A percentile compares a stretch with the other conserved stretches of the same genome.
Evolutionary conservation across 1,140 invertebrate genomes (phyloP).

Genomic region (Listronotus bonariensis): DNA sequence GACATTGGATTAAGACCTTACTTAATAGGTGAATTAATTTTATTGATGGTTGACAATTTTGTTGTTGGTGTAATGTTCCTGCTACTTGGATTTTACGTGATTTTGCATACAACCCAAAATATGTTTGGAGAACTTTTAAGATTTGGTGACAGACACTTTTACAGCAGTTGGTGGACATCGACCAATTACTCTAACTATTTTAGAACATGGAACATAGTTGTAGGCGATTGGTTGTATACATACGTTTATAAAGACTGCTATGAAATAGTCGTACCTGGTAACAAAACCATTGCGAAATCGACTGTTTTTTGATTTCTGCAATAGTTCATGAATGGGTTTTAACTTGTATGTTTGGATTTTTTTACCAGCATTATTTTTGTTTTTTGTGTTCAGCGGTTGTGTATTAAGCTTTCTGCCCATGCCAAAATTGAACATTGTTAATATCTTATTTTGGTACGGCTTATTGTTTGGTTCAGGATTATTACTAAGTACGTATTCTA

Average conservation of each 20-base stretch:
- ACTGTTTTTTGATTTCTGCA: constrained; percentile 61
- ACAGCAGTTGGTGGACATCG: constrained; percentile 95
- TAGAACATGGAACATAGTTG: constrained; percentile 91
- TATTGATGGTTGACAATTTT: constrained; percentile 69
- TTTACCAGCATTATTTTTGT: constrained; percentile 82
- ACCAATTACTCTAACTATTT: constrained; percentile 81
- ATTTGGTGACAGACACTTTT: constrained; percentile 86
- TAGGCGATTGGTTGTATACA: constrained; percentile 92
- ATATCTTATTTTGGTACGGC: constrained; percentile 80
- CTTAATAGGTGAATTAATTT: constrained; percentile 33
- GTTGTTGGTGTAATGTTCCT: constrained; percentile 75
- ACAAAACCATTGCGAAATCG: constrained; percentile 60
- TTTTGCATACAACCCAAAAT: constrained; percentile 89
- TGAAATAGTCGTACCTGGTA: constrained; percentile 59
- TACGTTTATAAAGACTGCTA: constrained; percentile 90
- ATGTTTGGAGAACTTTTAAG: constrained; percentile 83
- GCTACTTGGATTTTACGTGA: constrained; percentile 79
- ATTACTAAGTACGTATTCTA: constrained; percentile 76
- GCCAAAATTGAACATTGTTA: constrained; percentile 63
- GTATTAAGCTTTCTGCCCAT: constrained; percentile 62
- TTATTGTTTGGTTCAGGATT: constrained; percentile 78
- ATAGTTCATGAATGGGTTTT: constrained; percentile 74
- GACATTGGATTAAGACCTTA: constrained; percentile 65
- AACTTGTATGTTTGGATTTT: constrained; percentile 76
- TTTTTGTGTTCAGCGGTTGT: constrained; percentile 68